Evolutionary conservation across 37 sponge, comb jelly and placozoan genomes (phyloP).

Genomic region (Axinella damicornis): DNA sequence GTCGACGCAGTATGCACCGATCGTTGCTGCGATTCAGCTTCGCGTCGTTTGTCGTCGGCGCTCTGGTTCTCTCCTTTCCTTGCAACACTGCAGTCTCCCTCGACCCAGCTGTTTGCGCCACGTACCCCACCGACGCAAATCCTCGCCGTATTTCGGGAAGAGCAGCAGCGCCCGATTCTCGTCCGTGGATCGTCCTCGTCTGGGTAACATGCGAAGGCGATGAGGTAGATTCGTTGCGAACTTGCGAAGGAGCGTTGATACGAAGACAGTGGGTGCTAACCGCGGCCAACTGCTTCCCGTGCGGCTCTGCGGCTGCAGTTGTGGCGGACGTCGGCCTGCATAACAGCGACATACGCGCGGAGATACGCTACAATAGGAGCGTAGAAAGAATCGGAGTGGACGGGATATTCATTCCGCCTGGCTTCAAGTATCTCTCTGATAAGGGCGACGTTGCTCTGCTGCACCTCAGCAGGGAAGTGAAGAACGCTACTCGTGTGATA

Average conservation of each 20-base stretch:
- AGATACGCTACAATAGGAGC: background rate
- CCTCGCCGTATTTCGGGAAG: too few relatives aligned
- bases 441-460: conserved; percentile 1
- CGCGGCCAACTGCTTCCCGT: background rate
- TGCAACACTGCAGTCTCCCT: too few relatives aligned
- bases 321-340: conserved; percentile 7
- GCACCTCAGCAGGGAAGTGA: background rate
- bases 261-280: conserved; percentile 3
- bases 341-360: conserved; percentile 2
- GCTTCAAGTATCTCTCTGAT: background rate
- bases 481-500: background rate
- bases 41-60: too few relatives aligned
- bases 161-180: background rate
- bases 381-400: conserved; percentile 10
- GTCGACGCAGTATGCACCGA: too few relatives aligned
- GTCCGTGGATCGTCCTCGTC: conserved; percentile 8
- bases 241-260: conserved; percentile 14
- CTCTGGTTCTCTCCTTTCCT: too few relatives aligned
- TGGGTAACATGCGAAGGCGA: conserved; percentile 1
- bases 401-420: background rate
- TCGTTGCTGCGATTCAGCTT: too few relatives aligned
- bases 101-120: too few relatives aligned
- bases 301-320: conserved; percentile 1
- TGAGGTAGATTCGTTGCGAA: background rate
- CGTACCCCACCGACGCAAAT: too few relatives aligned